Evolutionary conservation across 2,888 invertebrate genomes (phyloP).

Genomic region (Tetragonula carbonaria): DNA sequence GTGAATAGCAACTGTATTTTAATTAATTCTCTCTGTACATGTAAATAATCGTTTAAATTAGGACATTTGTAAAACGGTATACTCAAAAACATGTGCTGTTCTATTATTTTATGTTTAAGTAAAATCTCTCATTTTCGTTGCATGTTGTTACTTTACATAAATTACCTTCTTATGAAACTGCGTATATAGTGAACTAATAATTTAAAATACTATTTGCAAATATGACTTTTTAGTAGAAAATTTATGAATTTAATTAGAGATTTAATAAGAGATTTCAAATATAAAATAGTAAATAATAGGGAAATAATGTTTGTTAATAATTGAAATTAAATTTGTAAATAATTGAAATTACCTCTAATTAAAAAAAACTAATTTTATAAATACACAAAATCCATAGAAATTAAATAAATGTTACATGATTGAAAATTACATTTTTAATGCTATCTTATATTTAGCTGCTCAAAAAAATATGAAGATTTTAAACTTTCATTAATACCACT

Average conservation of each 20-base stretch:
- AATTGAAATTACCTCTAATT: constrained; percentile 15
- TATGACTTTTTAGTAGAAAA: constrained; percentile 30
- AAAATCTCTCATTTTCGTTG: constrained; percentile 72
- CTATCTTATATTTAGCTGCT: constrained; percentile 18
- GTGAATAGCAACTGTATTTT: constrained; percentile 18
- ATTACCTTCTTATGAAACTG: constrained; percentile 21
- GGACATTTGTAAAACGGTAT: constrained; percentile 14
- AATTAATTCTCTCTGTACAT: constrained; percentile 35
- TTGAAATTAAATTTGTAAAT: constrained; percentile 21
- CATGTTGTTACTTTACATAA: constrained; percentile 62
- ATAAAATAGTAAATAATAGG: constrained; percentile 31
- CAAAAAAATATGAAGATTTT: constrained; percentile 25
- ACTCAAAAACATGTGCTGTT: constrained; percentile 21
- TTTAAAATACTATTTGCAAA: constrained; percentile 15
- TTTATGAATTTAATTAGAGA: constrained; percentile 21
- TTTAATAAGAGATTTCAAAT: constrained; percentile 24
- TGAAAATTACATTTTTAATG: constrained; percentile 21
- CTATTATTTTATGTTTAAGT: constrained; percentile 58
- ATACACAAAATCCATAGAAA: constrained; percentile 5
- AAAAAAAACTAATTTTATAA: constrained; percentile 13
- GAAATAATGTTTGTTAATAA: constrained; percentile 28
- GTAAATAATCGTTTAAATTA: constrained; percentile 33
- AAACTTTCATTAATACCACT: constrained; percentile 32
- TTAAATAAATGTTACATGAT: background rate
- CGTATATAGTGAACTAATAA: background rate